Conservation (phyloP, 2,113 vertebrate species). For the Silurus asotus region DNA sequence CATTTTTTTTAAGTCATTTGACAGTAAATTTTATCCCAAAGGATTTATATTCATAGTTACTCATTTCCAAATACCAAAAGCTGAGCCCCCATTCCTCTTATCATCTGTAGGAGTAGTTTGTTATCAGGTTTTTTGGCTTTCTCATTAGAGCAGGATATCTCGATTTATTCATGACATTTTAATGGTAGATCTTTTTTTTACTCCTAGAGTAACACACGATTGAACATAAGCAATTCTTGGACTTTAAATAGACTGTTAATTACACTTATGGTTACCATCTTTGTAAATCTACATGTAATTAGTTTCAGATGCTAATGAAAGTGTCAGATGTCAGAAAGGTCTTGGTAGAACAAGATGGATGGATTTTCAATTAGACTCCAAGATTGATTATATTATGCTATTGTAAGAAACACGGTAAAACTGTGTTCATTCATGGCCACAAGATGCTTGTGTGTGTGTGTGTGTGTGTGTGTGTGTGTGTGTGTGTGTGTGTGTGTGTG, state of each 20-base stretch:
- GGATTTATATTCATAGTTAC: not conserved
- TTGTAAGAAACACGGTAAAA: not conserved
- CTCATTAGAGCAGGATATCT: not conserved
- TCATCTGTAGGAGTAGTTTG: not conserved
- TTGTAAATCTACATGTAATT: not conserved
- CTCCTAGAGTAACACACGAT: not conserved
- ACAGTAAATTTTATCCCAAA: not conserved
- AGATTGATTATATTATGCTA: not conserved
- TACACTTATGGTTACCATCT: not conserved
- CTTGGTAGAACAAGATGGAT: not conserved
- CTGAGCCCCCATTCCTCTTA: not conserved
- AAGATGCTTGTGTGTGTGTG: constrained; percentile 16
- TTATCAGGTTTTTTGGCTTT: not conserved
- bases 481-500: not conserved
- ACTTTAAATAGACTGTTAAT: not conserved
- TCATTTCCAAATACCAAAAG: not conserved
- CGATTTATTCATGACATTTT: not conserved
- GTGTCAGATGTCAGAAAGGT: not conserved
- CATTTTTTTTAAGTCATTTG: not conserved
- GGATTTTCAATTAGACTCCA: not conserved
- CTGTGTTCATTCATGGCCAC: not conserved
- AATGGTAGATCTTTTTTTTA: no score
- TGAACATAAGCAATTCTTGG: not conserved
- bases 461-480: not conserved
- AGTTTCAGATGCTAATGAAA: not conserved